Percentiles rank a stretch among this genome's conserved stretches.
Evolutionary conservation across 2,113 vertebrate genomes (phyloP).

Genomic region (Lanius collurio): DNA sequence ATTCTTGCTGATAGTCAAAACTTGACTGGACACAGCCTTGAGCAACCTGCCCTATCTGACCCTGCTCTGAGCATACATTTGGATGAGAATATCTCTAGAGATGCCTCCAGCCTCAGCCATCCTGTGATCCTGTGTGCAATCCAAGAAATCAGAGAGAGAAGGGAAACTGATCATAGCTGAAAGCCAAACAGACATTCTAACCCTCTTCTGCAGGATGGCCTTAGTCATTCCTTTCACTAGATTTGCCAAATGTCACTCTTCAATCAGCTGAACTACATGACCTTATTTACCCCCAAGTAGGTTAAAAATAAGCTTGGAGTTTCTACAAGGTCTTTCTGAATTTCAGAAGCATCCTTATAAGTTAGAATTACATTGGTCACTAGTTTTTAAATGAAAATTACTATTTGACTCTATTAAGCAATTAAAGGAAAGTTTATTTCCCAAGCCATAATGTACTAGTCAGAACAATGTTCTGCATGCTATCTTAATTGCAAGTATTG

Average conservation of each 20-base stretch:
- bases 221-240: neutral
- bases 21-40: neutral
- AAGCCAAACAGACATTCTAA: neutral
- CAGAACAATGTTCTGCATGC: neutral
- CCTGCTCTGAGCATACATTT: neutral
- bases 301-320: neutral
- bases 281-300: neutral
- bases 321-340: neutral
- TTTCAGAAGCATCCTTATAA: neutral
- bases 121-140: accelerated
- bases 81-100: neutral
- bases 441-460: neutral
- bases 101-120: neutral
- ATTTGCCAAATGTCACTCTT: neutral
- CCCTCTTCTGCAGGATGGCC: neutral
- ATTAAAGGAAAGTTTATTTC: neutral
- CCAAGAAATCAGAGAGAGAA: neutral
- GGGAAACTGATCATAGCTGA: neutral
- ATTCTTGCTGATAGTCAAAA: neutral
- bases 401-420: neutral
- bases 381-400: neutral
- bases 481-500: neutral
- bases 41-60: neutral
- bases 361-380: neutral
- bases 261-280: neutral